phyloP scores from a whole-genome alignment of 2,113 vertebrate species.

The Synchiropus splendidus region DNA sequence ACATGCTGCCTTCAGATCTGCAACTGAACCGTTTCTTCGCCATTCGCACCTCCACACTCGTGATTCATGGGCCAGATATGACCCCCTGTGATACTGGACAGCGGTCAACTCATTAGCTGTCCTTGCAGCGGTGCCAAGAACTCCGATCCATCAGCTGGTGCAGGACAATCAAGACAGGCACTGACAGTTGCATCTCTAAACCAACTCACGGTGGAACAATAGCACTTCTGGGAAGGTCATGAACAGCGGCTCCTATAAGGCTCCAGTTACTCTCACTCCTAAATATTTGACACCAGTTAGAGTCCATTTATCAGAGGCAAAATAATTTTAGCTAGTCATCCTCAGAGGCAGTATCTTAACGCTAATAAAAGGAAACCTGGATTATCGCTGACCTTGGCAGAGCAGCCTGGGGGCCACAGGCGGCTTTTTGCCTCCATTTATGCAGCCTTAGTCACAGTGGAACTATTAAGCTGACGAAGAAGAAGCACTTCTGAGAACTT shows the following conservation, averaged over 20 bases:
- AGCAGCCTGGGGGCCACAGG: too few species aligned
- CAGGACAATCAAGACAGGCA: conserved; percentile 18
- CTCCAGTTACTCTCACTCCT: neutral
- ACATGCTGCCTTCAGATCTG: neutral
- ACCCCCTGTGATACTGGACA: conserved; percentile 11
- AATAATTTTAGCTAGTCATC: too few species aligned
- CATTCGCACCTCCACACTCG: neutral
- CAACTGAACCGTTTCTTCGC: neutral
- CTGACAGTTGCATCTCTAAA: conserved; percentile 34
- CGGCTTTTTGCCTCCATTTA: too few species aligned
- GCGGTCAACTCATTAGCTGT: conserved; percentile 16
- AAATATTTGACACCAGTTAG: too few species aligned
- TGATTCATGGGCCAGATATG: neutral
- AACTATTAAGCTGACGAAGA: too few species aligned
- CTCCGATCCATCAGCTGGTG: conserved; percentile 19
- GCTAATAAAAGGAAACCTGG: too few species aligned
- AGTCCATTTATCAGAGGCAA: too few species aligned
- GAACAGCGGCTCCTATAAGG: neutral
- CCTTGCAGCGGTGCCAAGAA: conserved; percentile 18
- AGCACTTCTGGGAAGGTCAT: conserved; percentile 37
- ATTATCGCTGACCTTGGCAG: too few species aligned
- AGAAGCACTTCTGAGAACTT: too few species aligned
- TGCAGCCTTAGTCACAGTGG: too few species aligned
- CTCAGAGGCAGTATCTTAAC: too few species aligned
- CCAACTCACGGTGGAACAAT: conserved; percentile 21